A percentile compares a stretch with the other conserved stretches of the same genome.
Evolutionary conservation across 2,113 vertebrate genomes (phyloP).

Genomic region (Corythornis vintsioides): DNA sequence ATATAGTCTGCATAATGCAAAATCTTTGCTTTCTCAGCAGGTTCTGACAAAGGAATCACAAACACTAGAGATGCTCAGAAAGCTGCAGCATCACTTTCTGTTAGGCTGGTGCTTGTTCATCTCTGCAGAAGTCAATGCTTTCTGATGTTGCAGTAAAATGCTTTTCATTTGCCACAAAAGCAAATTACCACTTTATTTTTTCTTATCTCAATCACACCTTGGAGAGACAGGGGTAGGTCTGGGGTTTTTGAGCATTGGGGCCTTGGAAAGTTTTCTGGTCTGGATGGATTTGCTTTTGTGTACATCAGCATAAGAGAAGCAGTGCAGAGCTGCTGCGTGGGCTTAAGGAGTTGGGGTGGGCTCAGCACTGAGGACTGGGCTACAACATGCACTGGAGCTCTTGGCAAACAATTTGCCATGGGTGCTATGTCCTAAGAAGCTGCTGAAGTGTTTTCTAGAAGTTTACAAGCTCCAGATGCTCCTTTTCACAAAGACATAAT

Average conservation of each 20-base stretch:
- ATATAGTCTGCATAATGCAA: background rate
- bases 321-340: rapidly evolving
- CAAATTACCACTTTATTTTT: background rate
- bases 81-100: background rate
- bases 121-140: background rate
- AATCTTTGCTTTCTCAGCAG: background rate
- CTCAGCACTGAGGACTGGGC: background rate
- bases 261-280: background rate
- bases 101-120: background rate
- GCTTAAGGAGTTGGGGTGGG: background rate
- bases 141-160: background rate
- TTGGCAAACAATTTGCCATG: background rate
- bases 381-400: background rate
- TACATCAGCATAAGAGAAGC: no score
- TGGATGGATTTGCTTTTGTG: background rate
- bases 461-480: background rate
- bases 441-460: background rate
- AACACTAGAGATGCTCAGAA: background rate
- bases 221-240: background rate
- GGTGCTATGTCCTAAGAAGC: background rate
- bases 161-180: background rate
- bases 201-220: background rate
- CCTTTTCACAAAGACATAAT: background rate
- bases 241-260: background rate
- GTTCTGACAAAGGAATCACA: background rate